Evolutionary conservation across 2,888 invertebrate species (phyloP).

Genomic region (Calliphora vomitoria): DNA sequence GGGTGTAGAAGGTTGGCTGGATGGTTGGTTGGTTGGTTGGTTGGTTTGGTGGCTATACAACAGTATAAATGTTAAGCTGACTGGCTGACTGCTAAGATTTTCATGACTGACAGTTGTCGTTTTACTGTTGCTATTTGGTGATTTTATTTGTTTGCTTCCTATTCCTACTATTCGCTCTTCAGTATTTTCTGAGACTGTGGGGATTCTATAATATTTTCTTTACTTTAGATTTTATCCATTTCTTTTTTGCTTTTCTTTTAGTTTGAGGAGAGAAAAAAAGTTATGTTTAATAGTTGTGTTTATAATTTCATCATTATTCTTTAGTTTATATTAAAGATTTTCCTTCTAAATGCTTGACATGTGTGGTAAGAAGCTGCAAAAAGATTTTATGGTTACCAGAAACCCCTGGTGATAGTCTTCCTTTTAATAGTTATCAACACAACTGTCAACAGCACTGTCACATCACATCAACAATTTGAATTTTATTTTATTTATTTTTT

Average conservation of each 20-base stretch:
- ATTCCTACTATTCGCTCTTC: background rate
- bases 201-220: background rate
- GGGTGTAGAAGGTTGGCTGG: background rate
- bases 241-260: background rate
- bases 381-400: background rate
- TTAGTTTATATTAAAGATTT: conserved; percentile 10
- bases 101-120: conserved; percentile 57
- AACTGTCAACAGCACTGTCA: conserved; percentile 31
- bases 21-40: no score
- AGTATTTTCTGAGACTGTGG: background rate
- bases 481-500: background rate
- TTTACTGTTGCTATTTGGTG: conserved; percentile 19
- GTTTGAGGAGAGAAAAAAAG: background rate
- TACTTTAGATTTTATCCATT: conserved; percentile 17
- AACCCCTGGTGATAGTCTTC: conserved; percentile 1
- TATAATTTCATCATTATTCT: conserved; percentile 19
- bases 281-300: background rate
- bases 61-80: background rate
- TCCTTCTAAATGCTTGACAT: background rate
- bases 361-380: background rate
- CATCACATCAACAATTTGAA: background rate
- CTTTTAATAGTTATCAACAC: background rate
- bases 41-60: background rate
- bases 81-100: conserved; percentile 33
- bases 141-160: conserved; percentile 7